Percentiles rank a stretch among this genome's conserved stretches.
Conservation (phyloP, 2,888 invertebrate species). For the Lamproptera curius region DNA sequence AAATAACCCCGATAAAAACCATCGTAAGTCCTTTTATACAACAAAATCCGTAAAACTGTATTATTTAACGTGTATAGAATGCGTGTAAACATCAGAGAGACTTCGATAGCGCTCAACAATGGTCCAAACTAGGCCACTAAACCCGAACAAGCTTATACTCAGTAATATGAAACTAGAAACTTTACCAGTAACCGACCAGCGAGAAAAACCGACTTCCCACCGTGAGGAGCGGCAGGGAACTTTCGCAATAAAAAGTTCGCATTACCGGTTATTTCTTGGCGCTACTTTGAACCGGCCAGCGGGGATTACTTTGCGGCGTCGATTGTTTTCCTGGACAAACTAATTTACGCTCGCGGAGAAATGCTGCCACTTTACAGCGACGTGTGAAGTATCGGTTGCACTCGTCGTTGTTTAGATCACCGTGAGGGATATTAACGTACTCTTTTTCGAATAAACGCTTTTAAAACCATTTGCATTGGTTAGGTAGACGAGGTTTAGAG, state of each 20-base stretch:
- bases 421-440: not conserved
- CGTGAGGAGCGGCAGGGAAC: slow-evolving; percentile 21
- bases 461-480: no score
- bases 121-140: no score
- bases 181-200: not conserved
- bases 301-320: slow-evolving; percentile 11
- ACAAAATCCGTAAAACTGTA: no score
- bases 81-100: no score
- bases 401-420: not conserved
- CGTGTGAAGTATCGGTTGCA: slow-evolving; percentile 13
- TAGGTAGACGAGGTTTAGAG: no score
- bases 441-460: no score
- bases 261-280: slow-evolving; percentile 14
- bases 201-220: not conserved
- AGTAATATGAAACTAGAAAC: not conserved
- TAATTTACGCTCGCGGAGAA: slow-evolving; percentile 22
- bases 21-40: no score
- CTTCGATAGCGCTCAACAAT: no score
- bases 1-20: no score
- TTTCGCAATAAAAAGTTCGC: slow-evolving; percentile 19
- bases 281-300: slow-evolving; percentile 16
- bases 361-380: slow-evolving; percentile 11
- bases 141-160: no score
- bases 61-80: no score
- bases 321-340: slow-evolving; percentile 24